Percentiles rank a stretch among this genome's conserved stretches.
These are phyloP conservation scores for Helarctos malayanus DNA, from an alignment of 2,797 vertebrate genomes.

Conservation along the genomic window DNA sequence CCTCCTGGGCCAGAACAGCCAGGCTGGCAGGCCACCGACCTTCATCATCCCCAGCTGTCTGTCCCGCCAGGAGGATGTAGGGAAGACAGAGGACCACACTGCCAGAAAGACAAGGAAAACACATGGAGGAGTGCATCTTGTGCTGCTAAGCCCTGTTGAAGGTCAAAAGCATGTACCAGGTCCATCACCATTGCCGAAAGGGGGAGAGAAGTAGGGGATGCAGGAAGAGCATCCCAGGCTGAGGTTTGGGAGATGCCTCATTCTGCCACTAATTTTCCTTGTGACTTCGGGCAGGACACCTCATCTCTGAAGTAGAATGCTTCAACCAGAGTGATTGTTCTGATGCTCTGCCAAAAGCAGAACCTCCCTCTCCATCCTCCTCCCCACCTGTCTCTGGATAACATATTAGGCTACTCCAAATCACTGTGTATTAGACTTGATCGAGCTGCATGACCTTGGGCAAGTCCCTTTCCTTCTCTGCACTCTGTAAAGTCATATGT, in stretches of 20 bases:
- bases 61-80: neutral
- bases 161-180: slow-evolving; percentile 34
- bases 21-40: slow-evolving; percentile 47
- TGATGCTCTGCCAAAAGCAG: neutral
- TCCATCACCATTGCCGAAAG: neutral
- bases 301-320: neutral
- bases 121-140: neutral
- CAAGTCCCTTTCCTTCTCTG: neutral
- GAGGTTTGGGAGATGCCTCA: neutral
- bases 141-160: neutral
- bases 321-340: neutral
- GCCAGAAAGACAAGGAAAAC: rapidly evolving
- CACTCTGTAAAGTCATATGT: neutral
- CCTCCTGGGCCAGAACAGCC: neutral
- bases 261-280: slow-evolving; percentile 2
- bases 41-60: slow-evolving; percentile 42
- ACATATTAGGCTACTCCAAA: neutral
- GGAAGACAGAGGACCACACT: neutral
- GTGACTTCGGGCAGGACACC: neutral
- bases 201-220: neutral
- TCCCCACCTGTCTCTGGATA: neutral
- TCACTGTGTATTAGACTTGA: neutral
- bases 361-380: neutral
- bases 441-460: neutral
- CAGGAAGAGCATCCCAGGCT: neutral